phyloP scores from a whole-genome alignment of 2,888 invertebrate species.

The Ichneumon xanthorius region DNA sequence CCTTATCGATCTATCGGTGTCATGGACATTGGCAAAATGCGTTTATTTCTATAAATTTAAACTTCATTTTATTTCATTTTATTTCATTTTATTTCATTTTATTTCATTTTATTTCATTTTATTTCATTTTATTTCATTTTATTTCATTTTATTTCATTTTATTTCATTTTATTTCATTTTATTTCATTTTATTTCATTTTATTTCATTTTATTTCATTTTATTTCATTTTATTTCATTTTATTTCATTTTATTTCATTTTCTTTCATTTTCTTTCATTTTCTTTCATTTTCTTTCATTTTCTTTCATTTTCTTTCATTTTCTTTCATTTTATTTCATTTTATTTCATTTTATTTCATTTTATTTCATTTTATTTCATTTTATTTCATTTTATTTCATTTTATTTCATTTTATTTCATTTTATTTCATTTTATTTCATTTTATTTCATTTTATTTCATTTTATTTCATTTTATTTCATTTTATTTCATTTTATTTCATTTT shows the following conservation, averaged over 20 bases:
- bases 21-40: no score
- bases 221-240: neutral
- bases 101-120: neutral
- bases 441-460: neutral
- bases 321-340: neutral
- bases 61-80: neutral
- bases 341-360: neutral
- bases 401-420: neutral
- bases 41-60: no score
- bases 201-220: neutral
- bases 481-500: slow-evolving; percentile 16
- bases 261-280: neutral
- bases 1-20: no score
- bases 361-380: neutral
- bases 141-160: neutral
- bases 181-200: slow-evolving; percentile 16
- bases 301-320: neutral
- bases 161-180: neutral
- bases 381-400: slow-evolving; percentile 16
- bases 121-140: neutral
- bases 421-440: neutral
- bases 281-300: slow-evolving; percentile 15
- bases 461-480: neutral
- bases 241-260: neutral
- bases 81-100: slow-evolving; percentile 16